These are phyloP conservation scores for Drosophila ambigua DNA, from an alignment of 1,140 invertebrate genomes.

Conservation along the genomic window DNA sequence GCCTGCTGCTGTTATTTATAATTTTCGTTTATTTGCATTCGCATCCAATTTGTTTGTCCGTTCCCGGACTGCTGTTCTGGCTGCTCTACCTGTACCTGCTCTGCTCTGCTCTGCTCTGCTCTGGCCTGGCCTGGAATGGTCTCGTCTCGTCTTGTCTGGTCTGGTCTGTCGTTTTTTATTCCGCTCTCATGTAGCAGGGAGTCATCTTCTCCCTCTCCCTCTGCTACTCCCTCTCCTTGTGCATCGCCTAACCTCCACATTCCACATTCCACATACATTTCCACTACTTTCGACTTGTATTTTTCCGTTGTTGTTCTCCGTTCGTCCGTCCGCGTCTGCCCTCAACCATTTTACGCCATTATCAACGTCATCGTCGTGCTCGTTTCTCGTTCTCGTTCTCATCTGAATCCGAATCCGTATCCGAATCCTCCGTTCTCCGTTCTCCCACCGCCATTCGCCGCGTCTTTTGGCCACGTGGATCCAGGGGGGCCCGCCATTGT, in stretches of 20 bases:
- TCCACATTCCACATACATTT: conserved; percentile 19
- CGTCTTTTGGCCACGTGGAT: conserved; percentile 29
- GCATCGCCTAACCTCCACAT: conserved; percentile 2
- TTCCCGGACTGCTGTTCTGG: conserved; percentile 52
- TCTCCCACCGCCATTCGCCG: background rate
- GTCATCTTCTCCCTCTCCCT: background rate
- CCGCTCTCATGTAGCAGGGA: conserved; percentile 9
- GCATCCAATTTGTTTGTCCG: conserved; percentile 81
- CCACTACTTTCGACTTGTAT: conserved; percentile 45
- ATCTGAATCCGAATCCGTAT: background rate
- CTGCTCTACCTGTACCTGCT: conserved; percentile 9
- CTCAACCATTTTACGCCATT: conserved; percentile 79
- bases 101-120: conserved; percentile 30
- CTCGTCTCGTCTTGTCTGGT: conserved; percentile 22
- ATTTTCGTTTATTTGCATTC: conserved; percentile 83
- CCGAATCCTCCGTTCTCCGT: no score
- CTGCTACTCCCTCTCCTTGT: conserved; percentile 4
- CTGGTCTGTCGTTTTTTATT: conserved; percentile 44
- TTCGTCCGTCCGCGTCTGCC: conserved; percentile 49
- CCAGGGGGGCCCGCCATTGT: conserved; percentile 50
- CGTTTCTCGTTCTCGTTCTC: conserved; percentile 39
- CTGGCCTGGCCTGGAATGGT: background rate
- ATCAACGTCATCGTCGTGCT: conserved; percentile 63
- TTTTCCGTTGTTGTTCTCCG: conserved; percentile 20
- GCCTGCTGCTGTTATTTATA: conserved; percentile 78